Evolutionary conservation across 2,113 vertebrate genomes (phyloP).

Genomic region (Acanthochromis polyacanthus): DNA sequence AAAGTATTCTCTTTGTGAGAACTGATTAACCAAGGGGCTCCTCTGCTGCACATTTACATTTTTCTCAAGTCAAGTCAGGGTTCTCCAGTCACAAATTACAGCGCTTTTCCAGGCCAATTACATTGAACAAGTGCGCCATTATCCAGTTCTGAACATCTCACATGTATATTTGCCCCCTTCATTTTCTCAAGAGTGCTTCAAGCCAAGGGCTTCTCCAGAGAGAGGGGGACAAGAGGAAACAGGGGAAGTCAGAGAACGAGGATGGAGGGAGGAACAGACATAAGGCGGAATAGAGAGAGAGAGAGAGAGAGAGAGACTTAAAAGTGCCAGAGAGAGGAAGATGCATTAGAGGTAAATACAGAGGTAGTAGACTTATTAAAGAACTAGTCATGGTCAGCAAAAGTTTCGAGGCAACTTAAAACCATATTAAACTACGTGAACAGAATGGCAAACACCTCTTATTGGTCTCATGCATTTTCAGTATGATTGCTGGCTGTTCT

Average conservation of each 20-base stretch:
- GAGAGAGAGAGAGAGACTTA: constrained; percentile 51
- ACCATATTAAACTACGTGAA: neutral
- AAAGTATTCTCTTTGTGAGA: constrained; percentile 84
- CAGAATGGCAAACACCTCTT: neutral
- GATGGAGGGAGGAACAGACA: constrained; percentile 40
- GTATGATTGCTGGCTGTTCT: neutral
- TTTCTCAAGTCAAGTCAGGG: constrained; percentile 80
- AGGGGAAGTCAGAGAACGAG: constrained; percentile 49
- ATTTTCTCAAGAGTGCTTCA: constrained; percentile 87
- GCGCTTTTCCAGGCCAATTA: constrained; percentile 85
- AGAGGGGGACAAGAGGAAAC: constrained; percentile 55
- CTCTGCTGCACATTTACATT: constrained; percentile 83
- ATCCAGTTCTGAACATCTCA: constrained; percentile 87
- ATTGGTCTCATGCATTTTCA: constrained; percentile 3
- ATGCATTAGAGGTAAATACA: constrained; percentile 5
- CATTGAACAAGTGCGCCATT: constrained; percentile 83
- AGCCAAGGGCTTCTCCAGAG: constrained; percentile 72
- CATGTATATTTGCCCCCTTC: constrained; percentile 83
- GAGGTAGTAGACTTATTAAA: neutral
- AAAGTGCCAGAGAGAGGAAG: constrained; percentile 15
- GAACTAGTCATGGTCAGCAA: neutral
- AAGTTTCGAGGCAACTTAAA: neutral
- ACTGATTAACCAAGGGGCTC: constrained; percentile 85
- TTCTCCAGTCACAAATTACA: constrained; percentile 86
- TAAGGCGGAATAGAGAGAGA: constrained; percentile 41